These are phyloP conservation scores for Bufo bufo DNA, from an alignment of 2,113 vertebrate genomes.

Conservation along the genomic window DNA sequence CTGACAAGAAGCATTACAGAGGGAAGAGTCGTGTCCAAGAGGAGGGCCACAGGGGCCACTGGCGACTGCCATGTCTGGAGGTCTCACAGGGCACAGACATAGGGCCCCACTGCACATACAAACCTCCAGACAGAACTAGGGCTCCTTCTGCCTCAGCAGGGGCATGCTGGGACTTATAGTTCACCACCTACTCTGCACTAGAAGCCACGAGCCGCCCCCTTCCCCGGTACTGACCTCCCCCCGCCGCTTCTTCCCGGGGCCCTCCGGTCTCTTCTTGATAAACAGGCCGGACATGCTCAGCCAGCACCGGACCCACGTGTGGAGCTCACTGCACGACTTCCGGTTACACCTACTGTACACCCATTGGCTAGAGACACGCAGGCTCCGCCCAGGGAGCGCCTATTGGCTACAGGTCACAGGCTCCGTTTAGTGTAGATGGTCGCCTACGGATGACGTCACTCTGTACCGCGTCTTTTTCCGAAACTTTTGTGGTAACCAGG, in stretches of 20 bases:
- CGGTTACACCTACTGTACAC: constrained; percentile 6
- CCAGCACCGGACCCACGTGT: constrained; percentile 33
- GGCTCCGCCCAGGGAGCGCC: neutral
- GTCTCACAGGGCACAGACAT: no score
- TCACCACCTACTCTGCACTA: neutral
- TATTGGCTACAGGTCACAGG: neutral
- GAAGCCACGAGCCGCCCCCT: no score
- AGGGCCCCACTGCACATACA: no score
- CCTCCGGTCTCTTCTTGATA: constrained; percentile 18
- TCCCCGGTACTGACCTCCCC: neutral
- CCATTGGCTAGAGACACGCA: neutral
- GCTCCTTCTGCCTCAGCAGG: no score
- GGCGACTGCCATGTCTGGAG: no score
- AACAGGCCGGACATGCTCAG: constrained; percentile 44
- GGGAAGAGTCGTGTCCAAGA: no score
- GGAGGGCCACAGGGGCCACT: no score
- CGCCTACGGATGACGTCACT: neutral
- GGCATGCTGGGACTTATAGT: neutral
- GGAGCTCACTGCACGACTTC: neutral
- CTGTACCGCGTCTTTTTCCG: neutral
- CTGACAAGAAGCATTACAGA: no score
- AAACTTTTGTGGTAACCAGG: neutral
- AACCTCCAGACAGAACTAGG: no score
- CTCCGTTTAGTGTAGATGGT: no score
- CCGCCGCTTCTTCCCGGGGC: neutral